A percentile compares a stretch with the other conserved stretches of the same genome.
Conservation (phyloP, 2,113 vertebrate species). For the Rhabdomys dilectus region DNA sequence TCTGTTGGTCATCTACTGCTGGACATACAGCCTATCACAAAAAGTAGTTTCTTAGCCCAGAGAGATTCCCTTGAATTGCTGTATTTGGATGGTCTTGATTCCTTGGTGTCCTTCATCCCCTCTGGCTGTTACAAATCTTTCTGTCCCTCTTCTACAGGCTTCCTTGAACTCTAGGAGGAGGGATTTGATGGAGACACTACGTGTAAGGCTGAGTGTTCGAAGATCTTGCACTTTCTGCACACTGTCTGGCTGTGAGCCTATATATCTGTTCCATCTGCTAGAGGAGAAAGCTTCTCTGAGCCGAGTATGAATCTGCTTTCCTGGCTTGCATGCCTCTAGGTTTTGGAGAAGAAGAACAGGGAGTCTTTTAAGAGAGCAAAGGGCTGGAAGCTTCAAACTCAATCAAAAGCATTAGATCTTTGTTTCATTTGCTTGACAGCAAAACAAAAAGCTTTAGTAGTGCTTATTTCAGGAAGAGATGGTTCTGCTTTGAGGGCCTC, state of each 20-base stretch:
- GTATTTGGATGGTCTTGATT: neutral
- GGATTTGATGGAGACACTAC: neutral
- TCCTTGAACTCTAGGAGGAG: neutral
- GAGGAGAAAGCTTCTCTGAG: neutral
- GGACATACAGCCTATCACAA: neutral
- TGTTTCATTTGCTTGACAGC: neutral
- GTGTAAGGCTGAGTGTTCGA: neutral
- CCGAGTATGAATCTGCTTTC: neutral
- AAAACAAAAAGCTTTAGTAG: neutral
- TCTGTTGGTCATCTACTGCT: neutral
- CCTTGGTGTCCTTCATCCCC: neutral
- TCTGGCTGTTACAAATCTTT: neutral
- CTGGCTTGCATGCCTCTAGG: too few relatives aligned
- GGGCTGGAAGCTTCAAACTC: neutral
- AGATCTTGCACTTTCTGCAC: neutral
- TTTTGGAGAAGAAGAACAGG: neutral
- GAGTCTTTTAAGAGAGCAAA: neutral
- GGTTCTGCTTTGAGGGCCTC: neutral
- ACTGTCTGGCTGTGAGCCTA: too few relatives aligned
- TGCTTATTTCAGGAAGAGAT: neutral
- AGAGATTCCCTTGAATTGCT: neutral
- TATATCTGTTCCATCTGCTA: neutral
- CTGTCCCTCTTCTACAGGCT: neutral
- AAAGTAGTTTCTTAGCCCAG: neutral
- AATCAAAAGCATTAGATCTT: neutral